Conservation (phyloP, 1,140 invertebrate genomes). For the Nasonia longicornis region DNA sequence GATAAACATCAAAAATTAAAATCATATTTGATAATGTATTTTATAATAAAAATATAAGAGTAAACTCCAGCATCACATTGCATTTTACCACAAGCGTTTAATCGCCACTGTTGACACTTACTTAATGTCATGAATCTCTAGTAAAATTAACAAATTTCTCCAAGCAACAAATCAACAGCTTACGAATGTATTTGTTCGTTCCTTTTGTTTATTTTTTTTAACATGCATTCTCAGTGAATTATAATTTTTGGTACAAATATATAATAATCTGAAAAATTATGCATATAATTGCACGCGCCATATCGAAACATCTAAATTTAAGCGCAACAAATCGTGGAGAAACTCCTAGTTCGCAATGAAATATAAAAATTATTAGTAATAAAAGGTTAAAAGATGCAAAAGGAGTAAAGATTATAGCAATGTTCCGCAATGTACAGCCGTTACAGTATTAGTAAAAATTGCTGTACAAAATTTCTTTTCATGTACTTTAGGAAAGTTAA, state of each 20-base stretch:
- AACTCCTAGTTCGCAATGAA: conserved; percentile 12
- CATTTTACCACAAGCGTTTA: conserved; percentile 13
- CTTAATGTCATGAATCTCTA: conserved; percentile 5
- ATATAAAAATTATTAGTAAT: conserved; percentile 35
- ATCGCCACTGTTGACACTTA: background rate
- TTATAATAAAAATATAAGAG: conserved; percentile 42
- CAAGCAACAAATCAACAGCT: background rate
- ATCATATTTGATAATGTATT: conserved; percentile 33
- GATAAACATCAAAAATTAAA: conserved; percentile 29
- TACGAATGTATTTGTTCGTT: background rate
- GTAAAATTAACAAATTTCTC: background rate
- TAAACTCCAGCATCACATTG: conserved; percentile 23
- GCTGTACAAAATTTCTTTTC: conserved; percentile 18
- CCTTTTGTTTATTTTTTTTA: background rate
- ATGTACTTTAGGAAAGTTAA: conserved; percentile 15
- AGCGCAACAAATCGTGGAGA: background rate
- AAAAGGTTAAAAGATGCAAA: conserved; percentile 39
- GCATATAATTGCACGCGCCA: background rate
- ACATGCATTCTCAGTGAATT: background rate
- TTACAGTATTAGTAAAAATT: background rate
- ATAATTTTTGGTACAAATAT: conserved; percentile 12
- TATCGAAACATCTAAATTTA: background rate
- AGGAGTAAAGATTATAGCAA: conserved; percentile 23
- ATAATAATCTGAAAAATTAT: conserved; percentile 1
- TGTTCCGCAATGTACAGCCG: conserved; percentile 13